A percentile compares a stretch with the other conserved stretches of the same genome.
Conservation (phyloP, 2,797 vertebrate genomes). For the Pagetopsis macropterus region DNA sequence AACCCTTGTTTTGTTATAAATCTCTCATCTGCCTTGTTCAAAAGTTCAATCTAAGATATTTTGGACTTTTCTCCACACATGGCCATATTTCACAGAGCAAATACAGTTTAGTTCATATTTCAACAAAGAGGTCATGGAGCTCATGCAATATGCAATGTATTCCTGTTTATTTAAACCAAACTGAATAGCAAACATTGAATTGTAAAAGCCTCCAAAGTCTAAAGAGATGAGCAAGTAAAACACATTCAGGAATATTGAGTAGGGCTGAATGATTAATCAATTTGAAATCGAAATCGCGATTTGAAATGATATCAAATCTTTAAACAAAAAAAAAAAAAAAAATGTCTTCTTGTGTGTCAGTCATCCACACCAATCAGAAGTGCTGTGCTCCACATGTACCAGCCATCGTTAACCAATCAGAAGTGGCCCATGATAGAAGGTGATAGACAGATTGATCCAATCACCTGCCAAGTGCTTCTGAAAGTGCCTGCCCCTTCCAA, state of each 20-base stretch:
- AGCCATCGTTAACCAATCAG: no score
- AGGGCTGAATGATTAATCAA: no score
- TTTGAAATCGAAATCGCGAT: no score
- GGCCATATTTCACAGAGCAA: constrained; percentile 1
- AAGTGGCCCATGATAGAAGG: no score
- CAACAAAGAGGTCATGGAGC: constrained; percentile 17
- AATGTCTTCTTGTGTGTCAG: no score
- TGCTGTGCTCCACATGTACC: no score
- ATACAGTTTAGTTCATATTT: constrained; percentile 19
- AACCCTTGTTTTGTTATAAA: constrained; percentile 7
- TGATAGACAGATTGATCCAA: no score
- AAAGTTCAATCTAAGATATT: constrained; percentile 15
- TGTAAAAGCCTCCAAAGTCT: not conserved
- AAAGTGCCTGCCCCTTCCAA: no score
- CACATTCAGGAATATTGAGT: constrained; percentile 11
- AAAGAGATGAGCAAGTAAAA: not conserved
- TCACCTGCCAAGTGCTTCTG: no score
- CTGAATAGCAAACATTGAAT: constrained; percentile 1
- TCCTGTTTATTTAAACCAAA: not conserved
- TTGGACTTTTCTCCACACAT: not conserved
- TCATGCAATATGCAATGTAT: not conserved
- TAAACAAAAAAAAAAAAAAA: no score
- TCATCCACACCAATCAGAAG: no score
- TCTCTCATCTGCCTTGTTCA: constrained; percentile 21
- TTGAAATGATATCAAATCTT: no score